Base-by-base conservation (phyloP, 1,140 invertebrate genomes). In the Drosophila serrata region DNA sequence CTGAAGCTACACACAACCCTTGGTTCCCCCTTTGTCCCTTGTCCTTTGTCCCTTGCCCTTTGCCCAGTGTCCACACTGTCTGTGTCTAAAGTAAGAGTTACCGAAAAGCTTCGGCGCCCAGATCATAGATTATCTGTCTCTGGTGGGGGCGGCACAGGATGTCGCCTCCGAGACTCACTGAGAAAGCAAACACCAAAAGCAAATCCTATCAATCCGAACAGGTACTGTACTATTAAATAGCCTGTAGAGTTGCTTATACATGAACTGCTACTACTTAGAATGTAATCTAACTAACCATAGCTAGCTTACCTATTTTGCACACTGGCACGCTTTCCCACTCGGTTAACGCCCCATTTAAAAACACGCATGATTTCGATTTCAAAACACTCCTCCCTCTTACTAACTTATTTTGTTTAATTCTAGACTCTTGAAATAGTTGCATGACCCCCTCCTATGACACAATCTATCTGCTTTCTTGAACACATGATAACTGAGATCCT, bases 151-250 rank as follows among this genome's bases (percentile, higher is more conserved):
- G 24, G 3, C 67, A n/a, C 48, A 13, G 22, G 65, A 15, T 48
- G 67, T 19, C 39, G 64, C 22, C 40, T 17, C 48, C 8, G 45
- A 55, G 31, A 43, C 56, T 72, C 68, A 82, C 80, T 82, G 80
- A 55, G 51, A 79, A 82, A 75, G 48, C 56, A 55, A 82, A 82
- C 80, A 82, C 80, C 80, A 82, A 42, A 82, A 42, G 58, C 57
- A 72, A 57, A 43, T 39, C 56, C 57, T 51, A 40, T 55, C 42
- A 42, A 77, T 29, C 15, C 9, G 15, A 37, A 13, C 72, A 79
- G 55, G 76, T 79, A 79, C 62, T 79, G 67, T 79, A 79, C 55
- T 43, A 48, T 31, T 35, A 35, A 46, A 58, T 70, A 57, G 68
- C 35, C 51, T 57, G 67, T 72, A 72, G 68, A 70, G 42, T 72